Conservation (phyloP, 2,888 invertebrate species). For the Sphaerophoria rueppellii region DNA sequence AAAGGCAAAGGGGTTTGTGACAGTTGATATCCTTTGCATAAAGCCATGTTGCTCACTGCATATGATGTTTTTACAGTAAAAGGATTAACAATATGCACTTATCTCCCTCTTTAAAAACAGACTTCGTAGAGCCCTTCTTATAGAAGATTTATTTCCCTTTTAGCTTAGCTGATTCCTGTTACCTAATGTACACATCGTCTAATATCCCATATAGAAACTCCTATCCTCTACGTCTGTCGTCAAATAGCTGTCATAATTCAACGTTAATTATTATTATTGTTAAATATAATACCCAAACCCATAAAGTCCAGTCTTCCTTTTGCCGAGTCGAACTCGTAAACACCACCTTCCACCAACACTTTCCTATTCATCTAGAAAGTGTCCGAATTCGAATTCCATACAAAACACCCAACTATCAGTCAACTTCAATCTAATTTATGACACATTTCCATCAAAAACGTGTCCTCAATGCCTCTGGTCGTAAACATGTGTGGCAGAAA, state of each 20-base stretch:
- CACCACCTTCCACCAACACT: background rate
- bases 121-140: no score
- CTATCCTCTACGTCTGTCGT: constrained; percentile 3
- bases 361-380: background rate
- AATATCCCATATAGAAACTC: background rate
- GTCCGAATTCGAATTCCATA: background rate
- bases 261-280: constrained; percentile 1
- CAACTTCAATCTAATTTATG: constrained; percentile 80
- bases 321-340: background rate
- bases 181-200: no score
- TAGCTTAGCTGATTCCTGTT: no score
- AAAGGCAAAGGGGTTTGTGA: no score
- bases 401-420: constrained; percentile 33
- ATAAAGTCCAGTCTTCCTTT: background rate
- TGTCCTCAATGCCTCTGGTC: constrained; percentile 64
- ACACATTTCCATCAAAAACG: constrained; percentile 81
- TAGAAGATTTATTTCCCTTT: no score
- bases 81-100: no score
- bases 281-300: background rate
- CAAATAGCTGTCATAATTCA: constrained; percentile 16
- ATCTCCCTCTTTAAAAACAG: no score
- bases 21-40: no score
- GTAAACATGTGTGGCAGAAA: constrained; percentile 67
- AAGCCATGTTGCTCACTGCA: no score
- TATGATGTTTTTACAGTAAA: no score